Conservation (phyloP, 2,888 invertebrate genomes). For the Hanleya hanleyi region DNA sequence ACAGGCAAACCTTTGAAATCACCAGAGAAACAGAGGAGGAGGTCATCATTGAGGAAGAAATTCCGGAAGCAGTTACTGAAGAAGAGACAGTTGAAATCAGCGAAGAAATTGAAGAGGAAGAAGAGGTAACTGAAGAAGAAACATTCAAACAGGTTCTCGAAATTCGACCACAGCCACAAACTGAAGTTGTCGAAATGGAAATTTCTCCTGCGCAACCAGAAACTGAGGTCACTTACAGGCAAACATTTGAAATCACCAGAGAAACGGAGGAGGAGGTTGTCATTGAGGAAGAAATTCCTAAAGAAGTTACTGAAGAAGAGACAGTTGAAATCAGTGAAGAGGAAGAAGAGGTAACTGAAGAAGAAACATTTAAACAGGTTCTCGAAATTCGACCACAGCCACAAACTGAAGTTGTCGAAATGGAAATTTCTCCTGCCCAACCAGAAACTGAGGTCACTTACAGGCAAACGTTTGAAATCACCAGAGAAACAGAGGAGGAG, state of each 20-base stretch:
- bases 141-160: constrained; percentile 27
- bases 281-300: constrained; percentile 16
- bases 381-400: not conserved
- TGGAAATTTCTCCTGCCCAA: not conserved
- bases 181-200: constrained; percentile 28
- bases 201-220: constrained; percentile 5
- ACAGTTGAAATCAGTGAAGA: constrained; percentile 30
- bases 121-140: constrained; percentile 23
- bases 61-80: constrained; percentile 32
- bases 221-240: constrained; percentile 10
- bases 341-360: not conserved
- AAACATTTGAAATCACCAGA: constrained; percentile 8
- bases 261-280: constrained; percentile 24
- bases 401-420: not conserved
- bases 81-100: constrained; percentile 9
- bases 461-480: constrained; percentile 16
- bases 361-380: constrained; percentile 15
- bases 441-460: constrained; percentile 26
- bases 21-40: not conserved
- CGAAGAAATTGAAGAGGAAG: constrained; percentile 24
- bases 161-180: constrained; percentile 29
- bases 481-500: constrained; percentile 27
- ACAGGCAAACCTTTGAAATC: constrained; percentile 9
- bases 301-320: constrained; percentile 34
- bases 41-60: constrained; percentile 11